Evolutionary conservation across 1,140 invertebrate genomes (phyloP), one percentile per base, ranked within the genome.

Genomic region (Archegozetes longisetosus): DNA sequence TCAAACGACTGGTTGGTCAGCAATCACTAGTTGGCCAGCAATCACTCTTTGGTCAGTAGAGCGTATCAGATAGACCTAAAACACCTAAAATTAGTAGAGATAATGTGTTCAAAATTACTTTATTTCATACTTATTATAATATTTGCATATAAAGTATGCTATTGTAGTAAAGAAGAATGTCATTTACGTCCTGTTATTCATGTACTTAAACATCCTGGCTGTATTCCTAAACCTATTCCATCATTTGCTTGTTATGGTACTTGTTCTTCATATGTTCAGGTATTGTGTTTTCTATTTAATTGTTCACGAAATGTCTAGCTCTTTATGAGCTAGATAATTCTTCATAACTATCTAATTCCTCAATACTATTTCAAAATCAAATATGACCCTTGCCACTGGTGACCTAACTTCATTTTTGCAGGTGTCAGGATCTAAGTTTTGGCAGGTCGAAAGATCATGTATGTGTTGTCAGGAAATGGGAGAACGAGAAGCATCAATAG

Each of bases 391-490:
- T n/a, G 46, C 12, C 46, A n/a, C 12, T 13, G n/a, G n/a, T n/a
- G n/a, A n/a, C n/a, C n/a, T 3, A 9, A 28, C n/a, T 57, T 28
- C 56, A 20, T 24, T 2, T 47, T 3, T 13, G 3, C 22, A 91
- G 88, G 87, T 92, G 4, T 91, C 88, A n/a, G 87, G 87, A 13
- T 91, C 86, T 62, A 92, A 92, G 77, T 87, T 92, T 69, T 93
- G 89, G 89, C 88, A 92, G 78, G 91, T 89, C 81, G 89, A 93
- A 71, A 76, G 89, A 48, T 90, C 86, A 12, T 90, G 88, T 67
- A 91, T 90, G 82, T 93, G 88, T 69, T 93, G 88, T 72, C 88
- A 91, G 72, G 88, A 92, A 72, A 88, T 86, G 65, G 88, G 89
- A 1, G 88, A 92, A 72, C 76, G 88, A 63, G 88, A 92, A 74